These are phyloP conservation scores for Capreolus pygargus DNA, from an alignment of 2,113 vertebrate genomes.

Conservation along the genomic window DNA sequence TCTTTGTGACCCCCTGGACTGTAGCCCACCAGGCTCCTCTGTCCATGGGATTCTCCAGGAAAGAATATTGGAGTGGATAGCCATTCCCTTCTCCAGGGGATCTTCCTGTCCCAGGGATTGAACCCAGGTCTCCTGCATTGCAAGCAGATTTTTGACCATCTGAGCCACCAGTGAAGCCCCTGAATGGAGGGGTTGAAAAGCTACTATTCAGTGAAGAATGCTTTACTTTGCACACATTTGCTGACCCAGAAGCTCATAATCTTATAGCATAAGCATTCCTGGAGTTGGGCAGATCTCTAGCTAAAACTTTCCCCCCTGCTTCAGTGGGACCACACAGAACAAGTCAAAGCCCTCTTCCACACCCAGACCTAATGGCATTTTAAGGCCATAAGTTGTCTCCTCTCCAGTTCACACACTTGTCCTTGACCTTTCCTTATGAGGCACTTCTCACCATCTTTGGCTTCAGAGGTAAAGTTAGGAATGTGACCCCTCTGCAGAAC, in stretches of 20 bases:
- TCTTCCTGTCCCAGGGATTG: not conserved
- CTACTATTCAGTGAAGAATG: not conserved
- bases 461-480: not conserved
- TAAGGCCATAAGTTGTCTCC: not conserved
- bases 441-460: not conserved
- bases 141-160: not conserved
- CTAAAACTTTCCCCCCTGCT: not conserved
- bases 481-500: not conserved
- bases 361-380: not conserved
- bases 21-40: not conserved
- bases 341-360: not conserved
- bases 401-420: not conserved
- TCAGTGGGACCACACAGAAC: not conserved
- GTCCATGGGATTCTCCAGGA: not conserved
- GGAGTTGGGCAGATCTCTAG: not conserved
- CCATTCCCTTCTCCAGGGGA: not conserved
- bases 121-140: not conserved
- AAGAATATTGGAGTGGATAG: not conserved
- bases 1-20: not conserved
- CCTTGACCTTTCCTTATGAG: not conserved
- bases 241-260: not conserved
- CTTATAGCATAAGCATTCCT: not conserved
- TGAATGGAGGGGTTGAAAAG: not conserved
- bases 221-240: not conserved
- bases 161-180: not conserved